Base-by-base conservation (phyloP, 2,797 vertebrate species). In the Scleropages formosus region DNA sequence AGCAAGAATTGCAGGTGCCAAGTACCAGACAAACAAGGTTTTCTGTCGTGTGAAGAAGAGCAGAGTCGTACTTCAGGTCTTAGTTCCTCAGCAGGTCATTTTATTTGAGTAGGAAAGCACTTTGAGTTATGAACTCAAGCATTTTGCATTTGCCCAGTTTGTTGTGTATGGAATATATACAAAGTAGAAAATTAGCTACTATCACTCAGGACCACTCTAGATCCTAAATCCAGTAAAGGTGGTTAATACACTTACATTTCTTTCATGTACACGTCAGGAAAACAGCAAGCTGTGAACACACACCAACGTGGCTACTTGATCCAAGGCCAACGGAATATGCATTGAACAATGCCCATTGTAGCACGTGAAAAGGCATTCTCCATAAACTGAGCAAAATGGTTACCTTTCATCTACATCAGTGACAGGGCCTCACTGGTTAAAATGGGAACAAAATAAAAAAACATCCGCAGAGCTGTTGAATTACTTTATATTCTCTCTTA, bases 401-500 rank as follows among this genome's bases (percentile, higher is more conserved):
- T 75, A 72, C 31, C 16, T 63, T 77, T 31, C 39, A 53, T 27
- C 13, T 26, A 69, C 51, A 61, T 75, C 76, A 75, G 64, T 59
- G 63, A 75, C 80, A 76, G 24, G 1, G 63, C 76, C 82, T 80
- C 62, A 63, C 65, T 58, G 74, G 69, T 27, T 62, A 0, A 84
- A 85, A 86, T 76, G 44, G 39, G 31, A 53, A 74, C 22, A 26
- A 51, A 44, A 53, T 80, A 79, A 64, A 82, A 53, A 80, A 39
- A 68, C 73, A 72, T 77, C 44, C 47, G 16, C 11, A 49, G 72
- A 75, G 47, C 46, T 78, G 59, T 67, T 73, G 53, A 46, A 44
- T 80, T 75, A 39, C 72, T 75, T 81, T 82, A 68, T 56, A 56
- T 56, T 74, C 74, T 80, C 53, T 79, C 76, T 75, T 75, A 83